Evolutionary conservation across 1,140 invertebrate genomes (phyloP).

Genomic region (Lerema accius): DNA sequence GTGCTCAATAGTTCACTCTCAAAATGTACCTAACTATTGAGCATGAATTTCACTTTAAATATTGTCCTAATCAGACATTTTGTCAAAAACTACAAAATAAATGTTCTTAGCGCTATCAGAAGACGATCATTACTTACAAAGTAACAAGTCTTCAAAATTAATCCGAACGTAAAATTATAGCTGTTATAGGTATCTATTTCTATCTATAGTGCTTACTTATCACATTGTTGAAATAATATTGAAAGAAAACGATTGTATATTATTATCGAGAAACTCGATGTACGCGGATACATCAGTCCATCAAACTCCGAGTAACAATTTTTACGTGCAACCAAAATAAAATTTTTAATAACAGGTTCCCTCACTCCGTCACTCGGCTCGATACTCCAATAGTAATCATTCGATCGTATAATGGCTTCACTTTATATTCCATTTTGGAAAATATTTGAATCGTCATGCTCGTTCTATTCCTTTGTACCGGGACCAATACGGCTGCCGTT

Average conservation of each 20-base stretch:
- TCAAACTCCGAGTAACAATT: constrained; percentile 23
- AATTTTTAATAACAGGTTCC: constrained; percentile 67
- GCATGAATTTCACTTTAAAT: too few relatives aligned
- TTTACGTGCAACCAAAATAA: constrained; percentile 40
- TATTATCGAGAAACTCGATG: not conserved
- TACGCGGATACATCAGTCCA: constrained; percentile 1
- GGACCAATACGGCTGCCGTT: constrained; percentile 57
- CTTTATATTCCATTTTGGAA: constrained; percentile 81
- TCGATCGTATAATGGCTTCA: constrained; percentile 78
- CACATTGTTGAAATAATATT: not conserved
- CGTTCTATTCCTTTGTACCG: constrained; percentile 73
- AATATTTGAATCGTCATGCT: constrained; percentile 82
- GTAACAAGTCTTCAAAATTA: too few relatives aligned
- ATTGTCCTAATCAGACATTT: too few relatives aligned
- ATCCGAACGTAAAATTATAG: too few relatives aligned
- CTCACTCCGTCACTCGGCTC: constrained; percentile 37
- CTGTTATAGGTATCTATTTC: too few relatives aligned
- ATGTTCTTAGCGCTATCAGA: too few relatives aligned
- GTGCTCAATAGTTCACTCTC: too few relatives aligned
- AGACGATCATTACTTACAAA: too few relatives aligned
- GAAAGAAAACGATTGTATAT: too few relatives aligned
- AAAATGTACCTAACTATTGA: too few relatives aligned
- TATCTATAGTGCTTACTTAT: too few relatives aligned
- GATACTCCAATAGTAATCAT: constrained; percentile 63
- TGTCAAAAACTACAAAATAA: too few relatives aligned